phyloP scores from a whole-genome alignment of 2,797 vertebrate species.

The Naso thynnoides region DNA sequence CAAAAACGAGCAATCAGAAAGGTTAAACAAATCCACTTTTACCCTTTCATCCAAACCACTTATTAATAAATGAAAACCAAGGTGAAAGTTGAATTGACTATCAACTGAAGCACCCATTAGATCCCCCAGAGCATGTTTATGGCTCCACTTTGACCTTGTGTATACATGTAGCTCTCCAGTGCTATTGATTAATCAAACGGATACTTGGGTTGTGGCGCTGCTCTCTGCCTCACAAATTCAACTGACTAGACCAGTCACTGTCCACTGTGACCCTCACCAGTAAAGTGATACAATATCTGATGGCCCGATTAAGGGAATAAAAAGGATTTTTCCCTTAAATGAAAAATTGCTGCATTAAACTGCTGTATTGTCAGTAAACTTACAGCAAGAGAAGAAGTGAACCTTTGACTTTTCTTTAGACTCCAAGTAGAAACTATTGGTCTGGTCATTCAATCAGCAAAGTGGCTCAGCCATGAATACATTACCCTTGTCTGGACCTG shows the following conservation, averaged over 20 bases:
- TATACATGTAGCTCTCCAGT: neutral
- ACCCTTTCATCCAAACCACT: neutral
- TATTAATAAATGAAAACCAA: constrained; percentile 13
- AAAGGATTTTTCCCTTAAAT: neutral
- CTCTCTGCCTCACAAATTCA: neutral
- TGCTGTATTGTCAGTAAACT: neutral
- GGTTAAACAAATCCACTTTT: neutral
- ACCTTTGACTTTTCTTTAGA: constrained; percentile 31
- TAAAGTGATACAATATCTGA: neutral
- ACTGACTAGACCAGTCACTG: constrained; percentile 1
- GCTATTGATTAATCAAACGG: constrained; percentile 5
- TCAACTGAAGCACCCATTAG: constrained; percentile 11
- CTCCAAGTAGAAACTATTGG: constrained; percentile 26
- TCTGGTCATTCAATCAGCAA: constrained; percentile 66
- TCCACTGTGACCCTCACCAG: constrained; percentile 1
- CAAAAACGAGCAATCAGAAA: neutral
- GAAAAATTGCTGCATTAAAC: neutral
- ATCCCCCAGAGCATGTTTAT: neutral
- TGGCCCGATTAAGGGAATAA: neutral
- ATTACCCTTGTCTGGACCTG: constrained; percentile 70
- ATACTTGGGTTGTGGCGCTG: constrained; percentile 3
- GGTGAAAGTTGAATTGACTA: constrained; percentile 7
- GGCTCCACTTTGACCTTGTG: constrained; percentile 15
- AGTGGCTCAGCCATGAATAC: constrained; percentile 65
- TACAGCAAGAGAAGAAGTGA: too few species aligned